Percentiles rank a stretch among this genome's conserved stretches.
These are phyloP conservation scores for Agonopterix heracliana DNA, from an alignment of 2,888 invertebrate genomes.

Conservation along the genomic window DNA sequence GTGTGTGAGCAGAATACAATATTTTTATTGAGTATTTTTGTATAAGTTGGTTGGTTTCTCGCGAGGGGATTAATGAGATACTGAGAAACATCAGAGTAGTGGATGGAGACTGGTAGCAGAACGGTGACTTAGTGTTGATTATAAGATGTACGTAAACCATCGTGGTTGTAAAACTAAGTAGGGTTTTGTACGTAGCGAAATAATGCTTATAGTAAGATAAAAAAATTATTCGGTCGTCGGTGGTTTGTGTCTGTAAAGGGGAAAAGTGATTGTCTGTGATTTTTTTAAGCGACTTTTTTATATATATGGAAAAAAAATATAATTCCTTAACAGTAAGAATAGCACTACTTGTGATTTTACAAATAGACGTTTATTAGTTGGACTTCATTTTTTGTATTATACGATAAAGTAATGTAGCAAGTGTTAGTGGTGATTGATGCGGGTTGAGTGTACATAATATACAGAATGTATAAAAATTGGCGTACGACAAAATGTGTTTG, in stretches of 20 bases:
- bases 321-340: slow-evolving; percentile 76
- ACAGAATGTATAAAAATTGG: slow-evolving; percentile 36
- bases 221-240: slow-evolving; percentile 61
- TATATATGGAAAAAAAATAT: slow-evolving; percentile 68
- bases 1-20: slow-evolving; percentile 1
- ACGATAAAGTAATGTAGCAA: slow-evolving; percentile 46
- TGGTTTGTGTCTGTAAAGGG: slow-evolving; percentile 75
- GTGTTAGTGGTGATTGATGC: slow-evolving; percentile 48
- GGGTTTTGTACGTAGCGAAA: slow-evolving; percentile 72
- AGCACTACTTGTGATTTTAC: slow-evolving; percentile 77
- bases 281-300: slow-evolving; percentile 78
- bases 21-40: slow-evolving; percentile 1
- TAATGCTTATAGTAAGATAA: slow-evolving; percentile 63
- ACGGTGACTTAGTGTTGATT: slow-evolving; percentile 42
- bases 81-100: slow-evolving; percentile 28
- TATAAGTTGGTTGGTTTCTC: slow-evolving; percentile 25
- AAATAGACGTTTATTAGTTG: slow-evolving; percentile 68
- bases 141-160: slow-evolving; percentile 60
- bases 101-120: slow-evolving; percentile 36
- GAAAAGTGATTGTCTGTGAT: slow-evolving; percentile 77
- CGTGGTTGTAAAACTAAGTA: slow-evolving; percentile 76
- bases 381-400: slow-evolving; percentile 66
- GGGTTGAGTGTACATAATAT: slow-evolving; percentile 67
- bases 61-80: slow-evolving; percentile 21
- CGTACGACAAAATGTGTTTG: slow-evolving; percentile 29